Base-by-base conservation (phyloP, 2,888 invertebrate species). In the Belgica antarctica region DNA sequence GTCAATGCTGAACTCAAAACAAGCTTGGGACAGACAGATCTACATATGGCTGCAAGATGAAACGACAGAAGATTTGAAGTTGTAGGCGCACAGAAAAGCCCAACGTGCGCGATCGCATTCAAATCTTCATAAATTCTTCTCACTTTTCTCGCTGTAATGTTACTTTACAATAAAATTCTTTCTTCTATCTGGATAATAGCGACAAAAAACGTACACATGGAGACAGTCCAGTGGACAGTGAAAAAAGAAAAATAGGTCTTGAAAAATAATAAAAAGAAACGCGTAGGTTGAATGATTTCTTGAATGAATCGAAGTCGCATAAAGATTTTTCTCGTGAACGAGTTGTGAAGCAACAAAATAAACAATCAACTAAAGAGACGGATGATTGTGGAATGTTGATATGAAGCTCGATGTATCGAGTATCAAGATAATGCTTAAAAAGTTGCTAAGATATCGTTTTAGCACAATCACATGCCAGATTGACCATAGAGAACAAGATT, bases 331-430 rank as follows among this genome's bases (percentile, higher is more conserved):
- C 46, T 65, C 36, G 46, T 25, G 7, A 12, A 57, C 57, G 57
- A 19, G 57, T 19, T 57, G 57, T 34, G 34, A 34, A 34, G 34
- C 34, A 12, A 12, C 34, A 34, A 34, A n/a, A 12, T 15, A 41
- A 41, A 41, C 41, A 41, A 41, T 63, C 46, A 24, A 25, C 24
- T 24, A 36, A 19, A 25, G 24, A 8, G 41, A 22, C 46, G 63
- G 63, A 41, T 36, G 63, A 41, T 63, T 31, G 34, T 61, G 25
- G 61, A n/a, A n/a, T n/a, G n/a, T n/a, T n/a, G n/a, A n/a, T n/a
- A n/a, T n/a, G 15, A 19, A 59, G 12, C 27, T 59, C 59, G 12
- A 10, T 24, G 12, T 24, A 24, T 24, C 17, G 24, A 10, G 59
- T 27, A 27, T 19, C 24, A n/a, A 41, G 41, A 41, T 41, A 12